Conservation (phyloP, 2,797 vertebrate species). For the Danio albolineatus region DNA sequence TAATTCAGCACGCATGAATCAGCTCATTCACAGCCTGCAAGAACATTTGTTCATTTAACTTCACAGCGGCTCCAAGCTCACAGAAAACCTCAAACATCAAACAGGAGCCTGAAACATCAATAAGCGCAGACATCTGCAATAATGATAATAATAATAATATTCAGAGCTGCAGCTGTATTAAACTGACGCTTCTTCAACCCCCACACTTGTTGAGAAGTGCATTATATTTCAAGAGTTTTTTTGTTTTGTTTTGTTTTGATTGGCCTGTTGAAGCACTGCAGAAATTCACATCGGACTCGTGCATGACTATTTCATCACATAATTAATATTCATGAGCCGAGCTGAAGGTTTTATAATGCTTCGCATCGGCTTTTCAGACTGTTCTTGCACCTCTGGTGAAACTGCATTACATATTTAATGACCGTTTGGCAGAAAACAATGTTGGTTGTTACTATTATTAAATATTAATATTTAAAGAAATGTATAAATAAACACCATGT, state of each 20-base stretch:
- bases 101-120: slow-evolving; percentile 27
- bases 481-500: not conserved
- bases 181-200: not conserved
- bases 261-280: not conserved
- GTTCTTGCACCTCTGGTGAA: not conserved
- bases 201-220: no score
- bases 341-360: not conserved
- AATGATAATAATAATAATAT: not conserved
- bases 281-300: not conserved
- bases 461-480: not conserved
- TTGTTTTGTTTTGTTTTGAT: not conserved
- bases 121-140: not conserved
- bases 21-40: slow-evolving; percentile 11
- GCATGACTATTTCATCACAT: not conserved
- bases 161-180: not conserved
- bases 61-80: not conserved
- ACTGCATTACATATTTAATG: not conserved
- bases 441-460: no score
- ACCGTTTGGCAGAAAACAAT: not conserved
- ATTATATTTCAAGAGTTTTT: not conserved
- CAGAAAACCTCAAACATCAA: slow-evolving; percentile 42
- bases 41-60: slow-evolving; percentile 19
- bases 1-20: not conserved
- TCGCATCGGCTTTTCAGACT: not conserved
- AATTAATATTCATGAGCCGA: not conserved